Base-by-base conservation (phyloP, 1,140 invertebrate species). In the Zaprionus vittiger region DNA sequence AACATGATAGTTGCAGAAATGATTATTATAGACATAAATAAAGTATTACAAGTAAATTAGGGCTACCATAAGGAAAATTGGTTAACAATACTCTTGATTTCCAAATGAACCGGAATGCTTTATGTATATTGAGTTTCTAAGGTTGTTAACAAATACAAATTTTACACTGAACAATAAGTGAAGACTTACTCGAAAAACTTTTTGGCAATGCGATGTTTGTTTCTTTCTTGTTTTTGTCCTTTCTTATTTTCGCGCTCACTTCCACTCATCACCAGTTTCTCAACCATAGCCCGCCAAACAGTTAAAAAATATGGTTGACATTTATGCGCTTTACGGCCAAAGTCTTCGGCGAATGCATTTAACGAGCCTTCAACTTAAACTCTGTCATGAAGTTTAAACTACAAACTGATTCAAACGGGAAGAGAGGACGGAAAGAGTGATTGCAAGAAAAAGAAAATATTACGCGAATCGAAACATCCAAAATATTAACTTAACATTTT, bases 261-360 rank as follows among this genome's bases (percentile, higher is more conserved):
- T 64, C 15, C 24, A 5, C 17, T 14, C 54, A 1, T 4, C 4
- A 7, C n/a, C n/a, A 31, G 31, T 31, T 24, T 12, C n/a, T 37
- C 24, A 52, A 11, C 15, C 5, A 7, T 7, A 7, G 41, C n/a
- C 15, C n/a, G 41, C 4, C 6, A 17, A 44, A 44, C 41, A 75
- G 61, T 44, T n/a, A 26, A 63, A 79, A 83, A 81, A 64, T 77
- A 74, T 89, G 75, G 61, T 73, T 64, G 59, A 54, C 77, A 80
- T 78, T 87, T 89, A 79, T 79, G 78, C 80, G 73, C 77, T 83
- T 87, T 89, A 87, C 81, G 79, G 12, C 28, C 49, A 66, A 65
- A 76, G 73, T 68, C 83, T 79, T 75, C 67, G 63, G 73, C 72
- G 64, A 65, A 78, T 83, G 83, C 74, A 83, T 67, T 87, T 80